These are phyloP conservation scores for Volucella zonaria DNA, from an alignment of 2,888 invertebrate genomes.

Conservation along the genomic window DNA sequence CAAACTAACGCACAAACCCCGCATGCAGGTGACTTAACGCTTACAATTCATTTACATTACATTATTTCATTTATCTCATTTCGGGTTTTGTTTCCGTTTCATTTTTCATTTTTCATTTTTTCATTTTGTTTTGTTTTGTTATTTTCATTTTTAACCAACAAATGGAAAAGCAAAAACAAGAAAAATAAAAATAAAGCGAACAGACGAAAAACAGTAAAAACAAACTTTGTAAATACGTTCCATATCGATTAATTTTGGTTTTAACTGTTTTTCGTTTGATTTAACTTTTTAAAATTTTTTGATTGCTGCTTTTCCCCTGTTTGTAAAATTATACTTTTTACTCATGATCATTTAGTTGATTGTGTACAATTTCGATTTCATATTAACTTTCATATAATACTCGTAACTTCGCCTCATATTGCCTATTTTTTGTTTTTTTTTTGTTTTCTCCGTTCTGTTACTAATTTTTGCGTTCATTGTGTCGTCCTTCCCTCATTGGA, in stretches of 20 bases:
- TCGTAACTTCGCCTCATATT: slow-evolving; percentile 62
- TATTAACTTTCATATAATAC: slow-evolving; percentile 51
- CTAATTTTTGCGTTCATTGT: slow-evolving; percentile 34
- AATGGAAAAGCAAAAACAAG: too few relatives aligned
- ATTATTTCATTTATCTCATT: slow-evolving; percentile 21
- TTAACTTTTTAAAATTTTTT: neutral
- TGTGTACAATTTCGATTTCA: slow-evolving; percentile 61
- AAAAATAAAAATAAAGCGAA: neutral
- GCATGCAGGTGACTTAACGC: slow-evolving; percentile 85
- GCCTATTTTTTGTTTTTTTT: slow-evolving; percentile 38
- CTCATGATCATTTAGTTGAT: slow-evolving; percentile 65
- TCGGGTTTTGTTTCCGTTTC: neutral
- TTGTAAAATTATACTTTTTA: neutral
- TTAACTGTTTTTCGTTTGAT: neutral
- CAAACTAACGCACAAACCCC: slow-evolving; percentile 86
- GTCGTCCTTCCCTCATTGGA: slow-evolving; percentile 25
- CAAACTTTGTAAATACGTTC: slow-evolving; percentile 51
- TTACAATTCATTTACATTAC: slow-evolving; percentile 62
- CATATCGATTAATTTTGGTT: slow-evolving; percentile 7
- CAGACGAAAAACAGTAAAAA: slow-evolving; percentile 20
- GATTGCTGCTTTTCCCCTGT: neutral
- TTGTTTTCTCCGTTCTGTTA: slow-evolving; percentile 45
- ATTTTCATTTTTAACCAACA: neutral
- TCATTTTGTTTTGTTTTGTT: slow-evolving; percentile 15
- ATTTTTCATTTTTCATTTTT: neutral